phyloP scores from a whole-genome alignment of 2,888 invertebrate genomes.

The Drosophila atroscutellata region DNA sequence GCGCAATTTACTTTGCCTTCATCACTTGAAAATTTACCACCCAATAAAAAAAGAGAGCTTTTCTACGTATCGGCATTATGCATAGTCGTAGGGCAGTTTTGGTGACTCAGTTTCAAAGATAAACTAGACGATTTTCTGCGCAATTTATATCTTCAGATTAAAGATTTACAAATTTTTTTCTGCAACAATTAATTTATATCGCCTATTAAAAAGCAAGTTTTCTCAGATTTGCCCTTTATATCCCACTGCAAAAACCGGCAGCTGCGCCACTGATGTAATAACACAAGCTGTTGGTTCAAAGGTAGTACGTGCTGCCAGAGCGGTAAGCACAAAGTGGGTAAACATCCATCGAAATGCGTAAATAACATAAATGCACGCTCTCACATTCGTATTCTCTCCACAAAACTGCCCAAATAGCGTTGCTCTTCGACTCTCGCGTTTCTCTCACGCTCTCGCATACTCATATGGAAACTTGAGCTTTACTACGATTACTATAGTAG shows the following conservation, averaged over 20 bases:
- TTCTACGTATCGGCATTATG: conserved; percentile 34
- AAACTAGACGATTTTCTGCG: background rate
- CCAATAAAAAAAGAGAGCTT: conserved; percentile 44
- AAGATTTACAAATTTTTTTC: background rate
- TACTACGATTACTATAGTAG: conserved; percentile 73
- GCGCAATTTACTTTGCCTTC: conserved; percentile 30
- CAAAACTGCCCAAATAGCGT: conserved; percentile 7
- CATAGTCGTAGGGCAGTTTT: conserved; percentile 30
- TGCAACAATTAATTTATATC: background rate
- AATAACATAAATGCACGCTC: conserved; percentile 46
- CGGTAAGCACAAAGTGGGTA: conserved; percentile 29
- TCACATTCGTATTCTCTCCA: conserved; percentile 14
- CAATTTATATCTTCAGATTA: background rate
- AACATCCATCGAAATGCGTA: conserved; percentile 71
- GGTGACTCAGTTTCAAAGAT: background rate
- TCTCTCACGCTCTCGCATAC: conserved; percentile 44
- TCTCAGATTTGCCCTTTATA: background rate
- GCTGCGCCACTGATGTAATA: conserved; percentile 62
- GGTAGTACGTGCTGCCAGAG: conserved; percentile 48
- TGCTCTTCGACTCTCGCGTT: conserved; percentile 34
- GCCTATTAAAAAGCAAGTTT: background rate
- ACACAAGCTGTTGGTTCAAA: conserved; percentile 48
- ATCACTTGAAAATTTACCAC: conserved; percentile 42
- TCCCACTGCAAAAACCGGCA: conserved; percentile 29
- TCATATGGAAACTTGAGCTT: conserved; percentile 63